Conservation (phyloP, 2,797 vertebrate genomes). For the Anableps anableps region DNA sequence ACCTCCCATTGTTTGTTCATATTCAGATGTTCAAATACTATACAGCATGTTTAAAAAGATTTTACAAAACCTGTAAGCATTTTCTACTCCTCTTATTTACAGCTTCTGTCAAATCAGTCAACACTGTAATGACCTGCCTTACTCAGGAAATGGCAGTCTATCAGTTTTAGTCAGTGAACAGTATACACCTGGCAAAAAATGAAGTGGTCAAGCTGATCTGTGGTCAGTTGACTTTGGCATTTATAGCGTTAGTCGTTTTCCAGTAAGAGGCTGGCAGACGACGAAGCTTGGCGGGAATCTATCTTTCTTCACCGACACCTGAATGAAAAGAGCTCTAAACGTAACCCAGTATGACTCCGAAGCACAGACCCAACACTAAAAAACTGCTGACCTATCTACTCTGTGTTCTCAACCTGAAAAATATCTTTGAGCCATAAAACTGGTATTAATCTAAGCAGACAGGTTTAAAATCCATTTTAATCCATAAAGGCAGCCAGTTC, state of each 20-base stretch:
- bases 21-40: conserved; percentile 21
- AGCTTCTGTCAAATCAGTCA: conserved; percentile 47
- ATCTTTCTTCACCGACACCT: conserved; percentile 53
- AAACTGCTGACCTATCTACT: conserved; percentile 50
- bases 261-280: conserved; percentile 69
- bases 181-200: conserved; percentile 35
- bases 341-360: conserved; percentile 10
- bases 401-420: conserved; percentile 26
- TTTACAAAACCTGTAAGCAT: background rate
- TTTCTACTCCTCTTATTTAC: conserved; percentile 14
- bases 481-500: conserved; percentile 33
- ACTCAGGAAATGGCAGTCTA: conserved; percentile 31
- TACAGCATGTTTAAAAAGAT: conserved; percentile 6
- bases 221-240: conserved; percentile 73
- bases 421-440: conserved; percentile 11
- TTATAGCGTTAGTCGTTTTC: conserved; percentile 54
- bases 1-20: conserved; percentile 13
- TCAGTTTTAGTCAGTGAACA: conserved; percentile 59
- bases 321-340: conserved; percentile 38
- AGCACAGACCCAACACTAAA: conserved; percentile 51
- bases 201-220: conserved; percentile 61
- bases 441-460: conserved; percentile 36
- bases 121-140: conserved; percentile 33
- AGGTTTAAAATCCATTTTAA: conserved; percentile 34
- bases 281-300: conserved; percentile 52